phyloP scores from a whole-genome alignment of 2,113 vertebrate genomes.

The Hippocampus guttulatus region DNA sequence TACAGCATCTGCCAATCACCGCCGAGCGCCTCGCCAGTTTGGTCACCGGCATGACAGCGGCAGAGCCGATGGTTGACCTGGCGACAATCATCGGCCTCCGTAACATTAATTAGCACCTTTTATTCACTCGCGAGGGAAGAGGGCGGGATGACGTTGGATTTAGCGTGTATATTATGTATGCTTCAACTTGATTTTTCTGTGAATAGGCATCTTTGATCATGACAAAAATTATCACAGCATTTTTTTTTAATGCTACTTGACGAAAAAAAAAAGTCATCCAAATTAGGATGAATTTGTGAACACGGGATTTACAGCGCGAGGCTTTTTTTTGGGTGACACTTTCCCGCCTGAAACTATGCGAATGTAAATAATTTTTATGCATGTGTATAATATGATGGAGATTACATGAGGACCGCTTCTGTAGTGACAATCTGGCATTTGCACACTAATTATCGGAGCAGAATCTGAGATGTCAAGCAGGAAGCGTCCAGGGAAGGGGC shows the following conservation, averaged over 20 bases:
- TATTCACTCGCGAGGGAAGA: neutral
- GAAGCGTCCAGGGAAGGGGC: constrained; percentile 3
- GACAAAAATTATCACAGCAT: too few species aligned
- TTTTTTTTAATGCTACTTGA: too few species aligned
- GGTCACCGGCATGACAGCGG: constrained; percentile 10
- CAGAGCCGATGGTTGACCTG: constrained; percentile 3
- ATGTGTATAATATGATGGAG: too few species aligned
- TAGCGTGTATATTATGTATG: too few species aligned
- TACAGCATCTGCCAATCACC: constrained; percentile 61
- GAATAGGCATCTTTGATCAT: neutral
- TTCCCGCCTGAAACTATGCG: too few species aligned
- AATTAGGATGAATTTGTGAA: too few species aligned
- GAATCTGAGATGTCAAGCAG: neutral
- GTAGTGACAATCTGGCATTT: neutral
- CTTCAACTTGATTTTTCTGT: neutral
- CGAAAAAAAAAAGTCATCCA: too few species aligned
- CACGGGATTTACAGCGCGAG: too few species aligned
- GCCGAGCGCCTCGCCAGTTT: constrained; percentile 47
- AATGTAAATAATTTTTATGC: too few species aligned
- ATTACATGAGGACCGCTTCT: too few species aligned
- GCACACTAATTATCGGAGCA: constrained; percentile 14
- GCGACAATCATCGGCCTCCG: constrained; percentile 9
- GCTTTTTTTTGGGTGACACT: too few species aligned
- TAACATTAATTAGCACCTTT: neutral
- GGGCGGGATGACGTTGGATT: too few species aligned